Base-by-base conservation (phyloP, 2,888 invertebrate species). In the Oscheius onirici region DNA sequence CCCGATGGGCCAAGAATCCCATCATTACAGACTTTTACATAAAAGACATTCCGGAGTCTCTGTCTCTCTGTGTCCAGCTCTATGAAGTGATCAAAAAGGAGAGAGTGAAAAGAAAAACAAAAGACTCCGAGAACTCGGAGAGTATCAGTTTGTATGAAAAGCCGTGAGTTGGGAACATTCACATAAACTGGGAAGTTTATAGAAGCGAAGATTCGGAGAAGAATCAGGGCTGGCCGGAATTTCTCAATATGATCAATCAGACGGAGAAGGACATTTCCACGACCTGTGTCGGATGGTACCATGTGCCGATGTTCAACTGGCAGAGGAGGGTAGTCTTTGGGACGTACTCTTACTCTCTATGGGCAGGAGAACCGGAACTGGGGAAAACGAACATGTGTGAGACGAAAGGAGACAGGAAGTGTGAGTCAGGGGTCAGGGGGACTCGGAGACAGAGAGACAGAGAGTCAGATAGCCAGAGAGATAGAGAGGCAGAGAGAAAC, bases 301-400 rank as follows among this genome's bases (percentile, higher is more conserved):
- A 91, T 82, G 83, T 91, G 34, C 90, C 90, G 75, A 79, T 91
- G 77, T 90, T 91, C 85, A 90, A 91, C 83, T 91, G 90, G 87
- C 88, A 88, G 76, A 88, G 88, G 61, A 87, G 88, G 22, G 84
- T 91, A n/a, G 83, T 90, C 61, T 88, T 88, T 70, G 91, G 89
- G 61, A 89, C 63, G 22, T 57, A 69, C 46, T 49, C 65, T 1
- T 58, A 75, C 26, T 40, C 66, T 26, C 55, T 78, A 13, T 76
- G 76, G 73, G 63, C 76, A 0, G 65, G 51, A 1, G 57, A 60
- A 15, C 68, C 71, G 1, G 75, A 73, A 63, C 24, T 49, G 26
- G 60, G 66, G 24, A 24, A 49, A 26, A 41, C 58, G 40, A 58
- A 58, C 24, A 58, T 58, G 58, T 41, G 58, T 20, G 58, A 58